Evolutionary conservation across 2,888 invertebrate species (phyloP), one percentile per base, ranked within the genome.

Genomic region (Ecdyonurus torrentis): DNA sequence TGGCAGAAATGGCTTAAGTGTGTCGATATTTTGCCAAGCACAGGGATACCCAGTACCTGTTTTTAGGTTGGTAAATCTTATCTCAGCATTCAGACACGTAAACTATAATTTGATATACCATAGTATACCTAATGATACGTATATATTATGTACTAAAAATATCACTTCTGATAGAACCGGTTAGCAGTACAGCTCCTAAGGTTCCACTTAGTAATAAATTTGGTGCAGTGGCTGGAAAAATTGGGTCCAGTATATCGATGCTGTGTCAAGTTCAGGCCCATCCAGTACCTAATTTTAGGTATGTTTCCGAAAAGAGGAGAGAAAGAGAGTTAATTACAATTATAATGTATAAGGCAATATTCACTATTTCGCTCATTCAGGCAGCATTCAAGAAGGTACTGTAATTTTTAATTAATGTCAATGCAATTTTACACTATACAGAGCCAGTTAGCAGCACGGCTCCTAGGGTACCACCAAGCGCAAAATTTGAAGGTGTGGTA

Each of bases 221-320:
- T 70, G 78, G 75, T 65, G 79, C 80, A 60, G 75, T 81, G 69
- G 73, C 77, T 58, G 73, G 77, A 68, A 70, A 74, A 52, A 71
- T 71, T 63, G 75, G 73, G 23, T 74, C 76, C 61, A 78, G 79
- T 71, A 78, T 84, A 70, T 79, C 81, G 20, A 73, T 86, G 64
- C 74, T 85, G 62, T 87, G 86, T 72, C 83, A 84, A 70, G 84
- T 85, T 59, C 86, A 86, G 74, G 84, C 79, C 66, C 81, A 75
- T 67, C 81, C 81, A 37, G 74, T 78, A 63, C 82, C 82, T 65
- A 69, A 74, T 68, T 80, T 80, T 76, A 80, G 80, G 81, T 80
- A 78, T 71, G 70, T n/a, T n/a, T n/a, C n/a, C n/a, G n/a, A n/a
- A n/a, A n/a, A n/a, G n/a, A n/a, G n/a, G n/a, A n/a, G n/a, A n/a